Evolutionary conservation across 1,140 invertebrate species (phyloP).

Genomic region (Probaryconus sp.): DNA sequence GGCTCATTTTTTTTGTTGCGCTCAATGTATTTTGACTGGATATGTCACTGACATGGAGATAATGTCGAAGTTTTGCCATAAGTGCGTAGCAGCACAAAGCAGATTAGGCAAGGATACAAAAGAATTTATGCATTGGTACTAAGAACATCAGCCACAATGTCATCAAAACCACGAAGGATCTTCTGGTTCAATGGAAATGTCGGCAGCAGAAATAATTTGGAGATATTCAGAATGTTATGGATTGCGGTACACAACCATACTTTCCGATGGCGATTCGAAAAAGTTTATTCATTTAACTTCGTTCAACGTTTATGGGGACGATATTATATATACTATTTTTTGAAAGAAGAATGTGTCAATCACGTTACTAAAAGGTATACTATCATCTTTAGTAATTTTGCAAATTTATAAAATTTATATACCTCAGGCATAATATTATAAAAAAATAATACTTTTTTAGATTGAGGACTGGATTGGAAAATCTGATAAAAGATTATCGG

Average conservation of each 20-base stretch:
- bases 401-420: no score
- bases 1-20: no score
- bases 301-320: slow-evolving; percentile 1
- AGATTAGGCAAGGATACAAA: neutral
- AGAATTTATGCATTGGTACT: slow-evolving; percentile 3
- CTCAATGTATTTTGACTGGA: neutral
- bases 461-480: no score
- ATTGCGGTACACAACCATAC: slow-evolving; percentile 1
- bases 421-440: no score
- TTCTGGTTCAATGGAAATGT: slow-evolving; percentile 2
- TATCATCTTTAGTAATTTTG: slow-evolving; percentile 1
- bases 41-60: neutral
- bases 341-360: slow-evolving; percentile 18
- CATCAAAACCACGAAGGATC: slow-evolving; percentile 7
- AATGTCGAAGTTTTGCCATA: neutral
- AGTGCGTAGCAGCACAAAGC: neutral
- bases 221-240: slow-evolving; percentile 5
- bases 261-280: slow-evolving; percentile 6
- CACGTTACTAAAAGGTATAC: slow-evolving; percentile 6
- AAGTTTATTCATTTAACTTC: slow-evolving; percentile 5
- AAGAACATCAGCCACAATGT: neutral
- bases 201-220: slow-evolving; percentile 9
- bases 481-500: neutral
- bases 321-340: no score
- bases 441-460: no score